phyloP scores from a whole-genome alignment of 2,888 invertebrate species.

The Lasioglossum villosulum region DNA sequence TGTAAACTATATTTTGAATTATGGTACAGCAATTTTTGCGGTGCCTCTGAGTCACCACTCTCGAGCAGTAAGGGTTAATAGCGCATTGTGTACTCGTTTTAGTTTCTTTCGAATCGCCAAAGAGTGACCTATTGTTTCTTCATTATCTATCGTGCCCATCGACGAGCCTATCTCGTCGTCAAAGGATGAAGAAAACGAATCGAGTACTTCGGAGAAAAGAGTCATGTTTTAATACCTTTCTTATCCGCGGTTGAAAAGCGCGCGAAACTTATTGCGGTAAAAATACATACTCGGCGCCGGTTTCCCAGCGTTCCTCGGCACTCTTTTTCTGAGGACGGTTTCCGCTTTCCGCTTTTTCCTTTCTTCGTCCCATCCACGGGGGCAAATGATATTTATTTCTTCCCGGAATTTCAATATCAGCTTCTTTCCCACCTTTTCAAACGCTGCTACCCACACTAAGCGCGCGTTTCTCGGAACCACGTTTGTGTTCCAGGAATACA shows the following conservation, averaged over 20 bases:
- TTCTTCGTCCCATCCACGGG: not conserved
- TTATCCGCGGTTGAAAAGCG: not conserved
- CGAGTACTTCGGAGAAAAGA: not conserved
- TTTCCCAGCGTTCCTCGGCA: not conserved
- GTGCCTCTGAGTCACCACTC: too few species aligned
- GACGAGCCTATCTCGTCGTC: not conserved
- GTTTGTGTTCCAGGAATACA: constrained; percentile 31
- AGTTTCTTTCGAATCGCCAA: not conserved
- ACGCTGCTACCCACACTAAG: constrained; percentile 17
- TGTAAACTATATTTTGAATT: too few species aligned
- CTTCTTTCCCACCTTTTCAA: constrained; percentile 24
- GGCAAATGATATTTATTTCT: constrained; percentile 28
- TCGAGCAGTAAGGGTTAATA: not conserved
- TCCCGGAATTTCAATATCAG: constrained; percentile 36
- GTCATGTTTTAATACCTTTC: not conserved
- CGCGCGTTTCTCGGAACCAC: constrained; percentile 12
- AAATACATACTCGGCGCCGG: constrained; percentile 6
- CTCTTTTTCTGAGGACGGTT: constrained; percentile 8
- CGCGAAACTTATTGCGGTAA: constrained; percentile 17
- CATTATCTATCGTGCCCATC: not conserved
- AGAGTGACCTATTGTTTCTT: not conserved
- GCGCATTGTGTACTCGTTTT: not conserved
- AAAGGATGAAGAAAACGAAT: not conserved
- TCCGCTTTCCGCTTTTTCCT: constrained; percentile 19
- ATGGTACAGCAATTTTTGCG: too few species aligned